These are phyloP conservation scores for Caenorhabditis panamensis DNA, from an alignment of 2,888 invertebrate species.

Conservation along the genomic window DNA sequence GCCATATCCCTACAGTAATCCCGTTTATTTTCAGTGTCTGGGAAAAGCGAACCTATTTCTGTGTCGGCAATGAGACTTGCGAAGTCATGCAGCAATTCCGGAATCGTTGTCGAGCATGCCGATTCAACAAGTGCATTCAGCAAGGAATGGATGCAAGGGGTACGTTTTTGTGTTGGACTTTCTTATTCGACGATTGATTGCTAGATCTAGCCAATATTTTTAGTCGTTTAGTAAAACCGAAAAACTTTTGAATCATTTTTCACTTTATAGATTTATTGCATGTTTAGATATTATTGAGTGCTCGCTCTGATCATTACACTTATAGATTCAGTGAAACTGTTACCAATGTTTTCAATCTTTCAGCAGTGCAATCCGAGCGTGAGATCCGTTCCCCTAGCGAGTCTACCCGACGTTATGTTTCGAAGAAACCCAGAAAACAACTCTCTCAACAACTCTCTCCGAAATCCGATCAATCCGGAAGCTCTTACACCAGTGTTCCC, in stretches of 20 bases:
- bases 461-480: too few relatives aligned
- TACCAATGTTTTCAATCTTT: too few relatives aligned
- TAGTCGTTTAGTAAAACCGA: too few relatives aligned
- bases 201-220: too few relatives aligned
- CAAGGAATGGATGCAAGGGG: conserved; percentile 70
- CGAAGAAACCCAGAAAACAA: conserved; percentile 10
- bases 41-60: conserved; percentile 67
- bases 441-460: neutral
- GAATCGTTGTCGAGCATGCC: conserved; percentile 69
- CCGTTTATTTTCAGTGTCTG: conserved; percentile 64
- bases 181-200: too few relatives aligned
- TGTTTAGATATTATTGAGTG: too few relatives aligned
- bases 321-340: neutral
- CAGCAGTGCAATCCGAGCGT: conserved; percentile 71
- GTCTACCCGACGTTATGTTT: neutral
- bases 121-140: conserved; percentile 66
- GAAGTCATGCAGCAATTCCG: conserved; percentile 65
- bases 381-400: conserved; percentile 38
- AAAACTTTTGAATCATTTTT: too few relatives aligned
- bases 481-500: conserved; percentile 30
- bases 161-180: conserved; percentile 17
- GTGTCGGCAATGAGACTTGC: conserved; percentile 60
- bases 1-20: neutral
- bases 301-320: too few relatives aligned
- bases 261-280: too few relatives aligned